Base-by-base conservation (phyloP, 1,140 invertebrate genomes). In the Heliothis virescens region DNA sequence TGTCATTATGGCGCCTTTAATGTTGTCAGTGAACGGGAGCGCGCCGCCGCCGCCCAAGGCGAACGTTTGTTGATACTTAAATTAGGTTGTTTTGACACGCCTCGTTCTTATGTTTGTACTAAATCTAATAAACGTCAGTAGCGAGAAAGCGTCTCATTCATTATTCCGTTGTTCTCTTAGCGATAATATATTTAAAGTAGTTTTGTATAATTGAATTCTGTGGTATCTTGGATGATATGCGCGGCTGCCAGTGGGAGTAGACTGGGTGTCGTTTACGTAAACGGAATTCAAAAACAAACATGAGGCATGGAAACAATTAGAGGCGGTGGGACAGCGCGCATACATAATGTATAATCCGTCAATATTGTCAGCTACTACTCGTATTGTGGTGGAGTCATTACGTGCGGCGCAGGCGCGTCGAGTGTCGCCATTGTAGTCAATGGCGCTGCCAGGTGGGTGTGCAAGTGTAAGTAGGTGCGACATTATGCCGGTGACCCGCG, bases 61-160 rank as follows among this genome's bases (percentile, higher is more conserved):
- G 92, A 93, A 81, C 91, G 91, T 94, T 94, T 94, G 93, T 94
- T 94, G 91, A 94, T 94, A 94, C 93, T 94, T 94, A 94, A 94
- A 94, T 94, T 94, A 92, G 92, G 88, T 91, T 94, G 91, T 93
- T 94, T 92, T 94, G 93, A 94, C 92, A 92, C 91, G 92, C 89
- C 90, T 93, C 90, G 90, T 92, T 90, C 92, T 92, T 91, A 93
- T 94, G 91, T 93, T 94, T 93, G 90, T 91, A 94, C 87, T 94
- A 93, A 94, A 94, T 94, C 92, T 93, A 94, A 94, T 94, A 93
- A 94, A 94, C 85, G 91, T 94, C 90, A 80, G 85, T 87, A 87
- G 87, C 84, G 80, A 86, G 87, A 90, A 86, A 87, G 86, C 84
- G 81, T 85, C 89, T 84, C 88, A 87, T 92, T 90, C 87, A 94